Percentiles rank a stretch among this genome's conserved stretches.
phyloP scores from a whole-genome alignment of 2,888 invertebrate species.

The Geophilus truncorum region DNA sequence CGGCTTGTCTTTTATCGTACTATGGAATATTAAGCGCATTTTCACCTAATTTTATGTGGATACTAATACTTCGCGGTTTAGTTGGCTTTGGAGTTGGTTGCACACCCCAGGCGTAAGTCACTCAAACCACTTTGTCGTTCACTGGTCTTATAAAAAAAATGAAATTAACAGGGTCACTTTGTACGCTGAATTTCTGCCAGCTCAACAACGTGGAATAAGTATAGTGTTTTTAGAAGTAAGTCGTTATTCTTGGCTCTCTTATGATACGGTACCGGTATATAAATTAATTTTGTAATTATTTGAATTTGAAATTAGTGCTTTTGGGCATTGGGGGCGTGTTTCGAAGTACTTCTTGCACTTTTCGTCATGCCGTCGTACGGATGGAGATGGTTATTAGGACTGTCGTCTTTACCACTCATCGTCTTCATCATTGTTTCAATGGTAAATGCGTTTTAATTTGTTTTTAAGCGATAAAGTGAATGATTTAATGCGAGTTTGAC shows the following conservation, averaged over 20 bases:
- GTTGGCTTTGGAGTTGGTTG: constrained; percentile 96
- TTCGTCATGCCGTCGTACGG: constrained; percentile 87
- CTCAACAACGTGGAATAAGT: constrained; percentile 88
- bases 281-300: no score
- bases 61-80: constrained; percentile 79
- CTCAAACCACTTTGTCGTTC: no score
- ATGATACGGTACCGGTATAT: no score
- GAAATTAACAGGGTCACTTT: constrained; percentile 71
- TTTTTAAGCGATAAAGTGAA: no score
- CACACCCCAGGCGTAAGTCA: constrained; percentile 94
- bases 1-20: constrained; percentile 82
- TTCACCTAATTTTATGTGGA: constrained; percentile 85
- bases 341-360: constrained; percentile 84
- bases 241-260: constrained; percentile 42
- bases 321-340: constrained; percentile 92
- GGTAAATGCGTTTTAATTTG: constrained; percentile 48
- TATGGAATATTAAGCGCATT: constrained; percentile 86
- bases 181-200: constrained; percentile 92
- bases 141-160: no score
- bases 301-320: no score
- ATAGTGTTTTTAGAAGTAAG: constrained; percentile 89
- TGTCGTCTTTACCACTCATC: constrained; percentile 83
- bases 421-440: constrained; percentile 59
- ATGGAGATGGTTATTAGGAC: constrained; percentile 83
- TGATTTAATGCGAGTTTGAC: no score